A percentile compares a stretch with the other conserved stretches of the same genome.
These are phyloP conservation scores for Montifringilla adamsi DNA, from an alignment of 2,113 vertebrate species.

Conservation along the genomic window DNA sequence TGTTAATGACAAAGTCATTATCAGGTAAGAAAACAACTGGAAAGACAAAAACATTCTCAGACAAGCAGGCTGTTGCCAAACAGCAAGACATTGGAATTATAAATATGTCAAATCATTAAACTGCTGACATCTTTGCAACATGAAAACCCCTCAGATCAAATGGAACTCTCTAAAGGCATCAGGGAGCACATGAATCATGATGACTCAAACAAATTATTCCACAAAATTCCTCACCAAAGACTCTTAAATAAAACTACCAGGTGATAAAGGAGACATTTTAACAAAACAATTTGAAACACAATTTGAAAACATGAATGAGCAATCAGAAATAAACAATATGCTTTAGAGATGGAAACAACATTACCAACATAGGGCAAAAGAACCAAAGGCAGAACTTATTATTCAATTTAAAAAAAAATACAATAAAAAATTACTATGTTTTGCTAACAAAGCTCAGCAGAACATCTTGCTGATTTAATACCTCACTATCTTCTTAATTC, in stretches of 20 bases:
- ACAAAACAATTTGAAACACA: neutral
- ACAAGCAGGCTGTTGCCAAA: neutral
- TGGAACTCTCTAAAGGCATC: neutral
- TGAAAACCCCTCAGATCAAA: neutral
- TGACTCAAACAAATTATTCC: neutral
- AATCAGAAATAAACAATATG: neutral
- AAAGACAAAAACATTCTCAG: neutral
- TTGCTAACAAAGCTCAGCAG: neutral
- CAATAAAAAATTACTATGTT: neutral
- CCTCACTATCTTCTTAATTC: neutral
- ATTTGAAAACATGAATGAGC: neutral
- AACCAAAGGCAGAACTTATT: neutral
- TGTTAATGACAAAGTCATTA: neutral
- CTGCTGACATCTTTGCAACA: neutral
- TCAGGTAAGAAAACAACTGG: neutral
- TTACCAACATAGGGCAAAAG: neutral
- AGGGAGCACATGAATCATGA: neutral
- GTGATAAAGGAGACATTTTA: neutral
- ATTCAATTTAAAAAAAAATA: neutral
- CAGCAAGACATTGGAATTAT: neutral
- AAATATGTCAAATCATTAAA: fast-evolving
- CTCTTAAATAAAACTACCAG: neutral
- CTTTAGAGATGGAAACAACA: neutral
- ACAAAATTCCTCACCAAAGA: neutral
- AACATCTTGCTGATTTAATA: neutral